phyloP scores from a whole-genome alignment of 2,797 vertebrate genomes.

The Ptychadena robeensis region DNA sequence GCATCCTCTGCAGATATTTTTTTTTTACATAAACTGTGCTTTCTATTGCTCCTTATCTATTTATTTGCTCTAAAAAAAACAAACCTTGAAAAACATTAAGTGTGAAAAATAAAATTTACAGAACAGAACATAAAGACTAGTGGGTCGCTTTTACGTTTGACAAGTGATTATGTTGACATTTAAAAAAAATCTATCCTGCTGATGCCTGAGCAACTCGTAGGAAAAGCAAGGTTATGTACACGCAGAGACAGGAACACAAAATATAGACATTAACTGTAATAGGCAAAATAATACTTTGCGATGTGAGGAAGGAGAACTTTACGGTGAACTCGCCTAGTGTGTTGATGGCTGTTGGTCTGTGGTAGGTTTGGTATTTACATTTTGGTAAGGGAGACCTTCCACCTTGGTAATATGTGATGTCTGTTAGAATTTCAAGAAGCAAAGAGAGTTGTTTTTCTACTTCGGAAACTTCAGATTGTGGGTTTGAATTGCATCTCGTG shows the following conservation, averaged over 20 bases:
- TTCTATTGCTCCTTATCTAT: neutral
- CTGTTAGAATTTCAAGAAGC: too few relatives aligned
- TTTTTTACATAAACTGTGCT: neutral
- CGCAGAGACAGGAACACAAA: neutral
- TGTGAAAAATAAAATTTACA: neutral
- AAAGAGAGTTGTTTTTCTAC: too few relatives aligned
- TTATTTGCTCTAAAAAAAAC: neutral
- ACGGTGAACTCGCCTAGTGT: neutral
- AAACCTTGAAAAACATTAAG: neutral
- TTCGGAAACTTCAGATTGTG: too few relatives aligned
- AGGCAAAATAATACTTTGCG: slow-evolving; percentile 4
- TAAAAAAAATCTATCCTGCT: neutral
- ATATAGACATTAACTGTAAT: neutral
- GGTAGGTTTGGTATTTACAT: too few relatives aligned
- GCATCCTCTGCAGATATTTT: neutral
- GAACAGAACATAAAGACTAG: neutral
- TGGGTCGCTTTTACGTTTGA: slow-evolving; percentile 2
- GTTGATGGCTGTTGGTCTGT: neutral
- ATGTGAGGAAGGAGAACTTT: neutral
- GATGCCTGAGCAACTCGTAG: neutral
- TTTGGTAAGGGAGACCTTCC: too few relatives aligned
- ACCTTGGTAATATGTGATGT: too few relatives aligned
- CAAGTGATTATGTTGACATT: slow-evolving; percentile 23
- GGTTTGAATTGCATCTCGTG: too few relatives aligned
- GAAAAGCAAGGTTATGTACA: slow-evolving; percentile 29